Base-by-base conservation (phyloP, 2,888 invertebrate species). In the Agonopterix subpropinquella region DNA sequence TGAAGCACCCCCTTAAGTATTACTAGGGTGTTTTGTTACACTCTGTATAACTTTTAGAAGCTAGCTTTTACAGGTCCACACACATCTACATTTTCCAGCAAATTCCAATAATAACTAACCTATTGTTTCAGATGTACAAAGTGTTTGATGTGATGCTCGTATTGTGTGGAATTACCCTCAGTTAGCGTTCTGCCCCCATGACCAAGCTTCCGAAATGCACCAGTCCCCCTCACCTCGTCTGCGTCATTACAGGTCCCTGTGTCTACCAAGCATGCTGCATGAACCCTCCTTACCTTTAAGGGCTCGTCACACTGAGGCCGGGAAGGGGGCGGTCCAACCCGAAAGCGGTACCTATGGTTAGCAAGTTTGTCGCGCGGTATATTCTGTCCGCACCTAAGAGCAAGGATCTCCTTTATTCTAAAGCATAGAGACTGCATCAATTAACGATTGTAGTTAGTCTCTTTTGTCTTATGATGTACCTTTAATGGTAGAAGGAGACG, bases 161-260 rank as follows among this genome's bases (percentile, higher is more conserved):
- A 83, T 81, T 82, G 71, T 81, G 67, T 82, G 80, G 73, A 77
- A 72, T 59, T 74, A 69, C 68, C 77, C 75, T 77, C 80, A 80
- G 79, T 76, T 84, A 85, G 80, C 78, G 77, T 74, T 67, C 77
- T 74, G 78, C 69, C 73, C 79, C 77, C 71, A 74, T 51, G 51
- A 15, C 48, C 45, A 45, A 45, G 47, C 47, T 91, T 92, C 88
- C 91, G 89, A 89, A 90, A 92, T 92, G 92, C 91, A 91, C 81
- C 91, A 91, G 87, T 89, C 90, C 78, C 89, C 90, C 69, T 90
- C 90, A 81, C 92, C 92, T 83, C 90, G 92, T 86, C 92, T 93
- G 87, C 93, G 94, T 81, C 93, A 94, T 86, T 93, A 94, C 93
- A 93, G 94, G 93, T 94, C 92, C 86, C 82, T 67, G 53, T 43